These are phyloP conservation scores for Varanus komodoensis DNA, from an alignment of 2,113 vertebrate species.

Conservation along the genomic window DNA sequence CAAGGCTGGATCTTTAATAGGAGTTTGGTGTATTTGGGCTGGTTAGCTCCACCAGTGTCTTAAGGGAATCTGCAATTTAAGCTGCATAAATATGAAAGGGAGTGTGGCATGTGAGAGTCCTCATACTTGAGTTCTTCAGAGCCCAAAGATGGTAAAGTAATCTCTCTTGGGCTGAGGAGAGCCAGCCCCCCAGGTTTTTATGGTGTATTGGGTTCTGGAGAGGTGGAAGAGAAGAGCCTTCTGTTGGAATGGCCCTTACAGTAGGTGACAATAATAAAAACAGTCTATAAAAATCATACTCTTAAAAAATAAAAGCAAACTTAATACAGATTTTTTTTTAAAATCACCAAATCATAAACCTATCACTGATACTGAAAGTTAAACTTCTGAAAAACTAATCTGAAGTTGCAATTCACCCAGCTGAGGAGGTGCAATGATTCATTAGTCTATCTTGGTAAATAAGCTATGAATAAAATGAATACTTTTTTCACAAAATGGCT, in stretches of 20 bases:
- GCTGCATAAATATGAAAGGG: not conserved
- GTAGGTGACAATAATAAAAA: not conserved
- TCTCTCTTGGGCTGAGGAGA: no score
- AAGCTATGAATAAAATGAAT: no score
- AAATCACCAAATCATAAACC: not conserved
- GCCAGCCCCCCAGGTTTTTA: no score
- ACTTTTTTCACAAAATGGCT: no score
- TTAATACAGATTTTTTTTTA: not conserved
- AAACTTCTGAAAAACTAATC: not conserved
- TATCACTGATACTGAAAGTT: not conserved
- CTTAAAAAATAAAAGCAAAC: not conserved
- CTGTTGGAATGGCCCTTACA: not conserved
- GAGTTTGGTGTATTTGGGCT: no score
- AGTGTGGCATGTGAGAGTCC: not conserved
- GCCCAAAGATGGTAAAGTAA: no score
- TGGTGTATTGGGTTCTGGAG: no score
- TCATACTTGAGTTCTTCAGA: no score
- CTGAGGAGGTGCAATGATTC: not conserved
- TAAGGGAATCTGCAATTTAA: not conserved
- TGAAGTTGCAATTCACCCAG: not conserved
- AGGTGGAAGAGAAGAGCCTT: not conserved
- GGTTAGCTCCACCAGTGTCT: not conserved
- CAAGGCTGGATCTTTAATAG: no score
- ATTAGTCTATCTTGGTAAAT: not conserved
- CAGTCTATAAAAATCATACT: not conserved